Evolutionary conservation across 2,113 vertebrate species (phyloP), one percentile per base, ranked within the genome.

Genomic region (Neoarius graeffei): DNA sequence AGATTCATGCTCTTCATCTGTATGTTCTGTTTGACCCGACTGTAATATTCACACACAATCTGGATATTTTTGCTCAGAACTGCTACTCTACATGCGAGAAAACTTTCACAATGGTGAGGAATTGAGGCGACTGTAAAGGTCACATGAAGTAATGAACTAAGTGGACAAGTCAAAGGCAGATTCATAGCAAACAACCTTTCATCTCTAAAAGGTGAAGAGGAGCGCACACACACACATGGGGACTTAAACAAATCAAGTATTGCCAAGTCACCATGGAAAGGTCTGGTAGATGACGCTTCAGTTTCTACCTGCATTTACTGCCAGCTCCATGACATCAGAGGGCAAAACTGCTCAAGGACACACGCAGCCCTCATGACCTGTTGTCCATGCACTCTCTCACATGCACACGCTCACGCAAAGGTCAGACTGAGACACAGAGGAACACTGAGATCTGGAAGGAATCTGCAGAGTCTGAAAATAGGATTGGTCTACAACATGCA

Each of bases 381-480:
- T 59, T 27, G n/a, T 20, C 67, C 60, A 85, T 42, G 67, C 81
- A 42, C 50, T 59, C 56, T 82, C 35, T 84, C 77, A 71, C 74
- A 91, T n/a, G 30, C n/a, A 69, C 76, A 64, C 15, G 50, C 57
- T 42, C 80, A 82, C 3, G 1, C 30, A 25, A 83, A 71, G 54
- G 84, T 86, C 52, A 60, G 66, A 9, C 56, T 82, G 57, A 82
- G 30, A 67, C 17, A 80, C 19, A 80, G 67, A 62, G 66, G 19
- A 50, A 86, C n/a, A 76, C 69, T 86, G 27, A 83, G 90, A 84
- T 56, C 59, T 64, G 30, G 3, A 64, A 64, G 84, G 88, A 87
- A 91, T 88, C 81, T 88, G 64, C 25, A 8, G 67, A 17, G 88
- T 64, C 82, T 85, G 85, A 88, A 88, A 83, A 90, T 89, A 89